Evolutionary conservation across 1,140 invertebrate species (phyloP).

Genomic region (Macrotrachela quadricornifera): DNA sequence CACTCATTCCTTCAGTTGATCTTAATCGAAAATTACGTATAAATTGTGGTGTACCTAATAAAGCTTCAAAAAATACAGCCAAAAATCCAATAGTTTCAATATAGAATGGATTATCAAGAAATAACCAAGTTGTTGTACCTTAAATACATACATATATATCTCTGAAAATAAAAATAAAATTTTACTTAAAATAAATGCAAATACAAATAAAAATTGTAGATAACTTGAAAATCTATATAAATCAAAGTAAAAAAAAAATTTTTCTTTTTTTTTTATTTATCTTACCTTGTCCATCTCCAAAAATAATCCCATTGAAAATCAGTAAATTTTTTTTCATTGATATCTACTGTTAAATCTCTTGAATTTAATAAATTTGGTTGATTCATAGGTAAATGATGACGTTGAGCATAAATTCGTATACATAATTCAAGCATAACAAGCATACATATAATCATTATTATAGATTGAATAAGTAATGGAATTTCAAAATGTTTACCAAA

Average conservation of each 20-base stretch:
- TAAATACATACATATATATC: too few species aligned
- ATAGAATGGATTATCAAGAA: constrained; percentile 3
- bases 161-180: constrained; percentile 51
- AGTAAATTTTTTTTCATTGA: neutral
- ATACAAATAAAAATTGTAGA: constrained; percentile 7
- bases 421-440: constrained; percentile 80
- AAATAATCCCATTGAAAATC: constrained; percentile 9
- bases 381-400: too few species aligned
- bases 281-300: constrained; percentile 9
- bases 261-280: too few species aligned
- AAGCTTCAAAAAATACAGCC: constrained; percentile 81
- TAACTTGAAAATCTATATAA: constrained; percentile 9
- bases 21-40: constrained; percentile 63
- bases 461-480: constrained; percentile 77
- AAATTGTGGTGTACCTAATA: constrained; percentile 79
- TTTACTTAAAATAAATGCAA: constrained; percentile 32
- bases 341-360: neutral
- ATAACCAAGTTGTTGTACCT: constrained; percentile 15
- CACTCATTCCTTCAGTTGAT: constrained; percentile 82
- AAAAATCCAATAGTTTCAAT: constrained; percentile 48
- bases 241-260: too few species aligned
- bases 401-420: constrained; percentile 43
- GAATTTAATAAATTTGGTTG: too few species aligned
- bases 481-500: constrained; percentile 88
- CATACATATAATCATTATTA: constrained; percentile 79